Conservation (phyloP, 2,113 vertebrate species). For the Nymphicus hollandicus region DNA sequence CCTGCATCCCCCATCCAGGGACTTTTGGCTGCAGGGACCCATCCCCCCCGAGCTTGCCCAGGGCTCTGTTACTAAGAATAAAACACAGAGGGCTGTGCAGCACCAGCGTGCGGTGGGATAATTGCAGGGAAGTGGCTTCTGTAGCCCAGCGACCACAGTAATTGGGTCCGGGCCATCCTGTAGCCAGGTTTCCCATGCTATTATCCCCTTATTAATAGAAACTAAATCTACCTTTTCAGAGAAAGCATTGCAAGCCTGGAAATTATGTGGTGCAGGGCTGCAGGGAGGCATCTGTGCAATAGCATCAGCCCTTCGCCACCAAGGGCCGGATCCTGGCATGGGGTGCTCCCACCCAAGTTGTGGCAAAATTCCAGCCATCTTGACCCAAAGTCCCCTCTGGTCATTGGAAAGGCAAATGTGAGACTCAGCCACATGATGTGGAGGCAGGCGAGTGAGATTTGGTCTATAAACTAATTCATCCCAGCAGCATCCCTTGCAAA, state of each 20-base stretch:
- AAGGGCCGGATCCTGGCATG: background rate
- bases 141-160: slow-evolving; percentile 17
- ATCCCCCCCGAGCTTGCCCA: background rate
- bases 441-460: background rate
- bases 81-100: background rate
- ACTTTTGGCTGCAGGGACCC: background rate
- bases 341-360: background rate
- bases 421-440: fast-evolving
- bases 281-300: background rate
- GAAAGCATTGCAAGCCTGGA: background rate
- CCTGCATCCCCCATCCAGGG: background rate
- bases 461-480: background rate
- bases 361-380: background rate
- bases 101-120: background rate
- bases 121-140: slow-evolving; percentile 47
- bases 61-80: slow-evolving; percentile 50
- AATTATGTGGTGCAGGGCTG: background rate
- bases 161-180: slow-evolving; percentile 15
- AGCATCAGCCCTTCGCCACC: background rate
- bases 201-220: slow-evolving; percentile 64
- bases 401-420: background rate
- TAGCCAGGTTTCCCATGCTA: slow-evolving; percentile 36
- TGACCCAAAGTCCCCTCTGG: background rate
- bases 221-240: slow-evolving; percentile 51
- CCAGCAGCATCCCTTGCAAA: background rate